Conservation (phyloP, 2,888 invertebrate species). For the Rambutsinella grinnellia region DNA sequence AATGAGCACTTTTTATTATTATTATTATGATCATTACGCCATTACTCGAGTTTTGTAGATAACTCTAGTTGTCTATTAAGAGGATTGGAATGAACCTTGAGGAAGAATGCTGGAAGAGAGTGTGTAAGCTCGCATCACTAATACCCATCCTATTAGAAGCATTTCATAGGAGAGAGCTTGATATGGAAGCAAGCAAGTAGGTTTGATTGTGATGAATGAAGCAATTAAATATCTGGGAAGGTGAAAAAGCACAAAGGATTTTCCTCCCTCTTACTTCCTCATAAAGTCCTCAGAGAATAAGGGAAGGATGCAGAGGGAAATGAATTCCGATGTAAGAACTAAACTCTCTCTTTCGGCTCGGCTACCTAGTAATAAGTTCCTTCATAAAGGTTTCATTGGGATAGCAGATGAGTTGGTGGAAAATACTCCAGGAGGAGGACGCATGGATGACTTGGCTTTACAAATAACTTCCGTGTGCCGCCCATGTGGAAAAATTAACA, state of each 20-base stretch:
- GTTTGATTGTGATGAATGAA: slow-evolving; percentile 54
- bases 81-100: too few relatives aligned
- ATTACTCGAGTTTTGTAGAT: too few relatives aligned
- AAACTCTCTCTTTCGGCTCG: background rate
- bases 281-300: slow-evolving; percentile 24
- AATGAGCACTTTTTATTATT: too few relatives aligned
- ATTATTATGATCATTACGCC: too few relatives aligned
- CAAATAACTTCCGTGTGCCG: too few relatives aligned
- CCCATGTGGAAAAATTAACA: too few relatives aligned
- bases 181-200: slow-evolving; percentile 42
- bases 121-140: too few relatives aligned
- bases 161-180: slow-evolving; percentile 26
- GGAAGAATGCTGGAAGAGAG: too few relatives aligned
- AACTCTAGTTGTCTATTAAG: too few relatives aligned
- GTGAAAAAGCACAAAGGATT: slow-evolving; percentile 55
- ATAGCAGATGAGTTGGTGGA: slow-evolving; percentile 19
- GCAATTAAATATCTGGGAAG: slow-evolving; percentile 54
- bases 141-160: slow-evolving; percentile 29
- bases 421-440: slow-evolving; percentile 9
- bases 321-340: background rate
- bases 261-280: slow-evolving; percentile 40
- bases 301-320: slow-evolving; percentile 7
- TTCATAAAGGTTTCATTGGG: slow-evolving; percentile 10
- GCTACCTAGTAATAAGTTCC: background rate
- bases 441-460: slow-evolving; percentile 27